A percentile compares a stretch with the other conserved stretches of the same genome.
Conservation (phyloP, 2,113 vertebrate genomes). For the Melanerpes formicivorus region DNA sequence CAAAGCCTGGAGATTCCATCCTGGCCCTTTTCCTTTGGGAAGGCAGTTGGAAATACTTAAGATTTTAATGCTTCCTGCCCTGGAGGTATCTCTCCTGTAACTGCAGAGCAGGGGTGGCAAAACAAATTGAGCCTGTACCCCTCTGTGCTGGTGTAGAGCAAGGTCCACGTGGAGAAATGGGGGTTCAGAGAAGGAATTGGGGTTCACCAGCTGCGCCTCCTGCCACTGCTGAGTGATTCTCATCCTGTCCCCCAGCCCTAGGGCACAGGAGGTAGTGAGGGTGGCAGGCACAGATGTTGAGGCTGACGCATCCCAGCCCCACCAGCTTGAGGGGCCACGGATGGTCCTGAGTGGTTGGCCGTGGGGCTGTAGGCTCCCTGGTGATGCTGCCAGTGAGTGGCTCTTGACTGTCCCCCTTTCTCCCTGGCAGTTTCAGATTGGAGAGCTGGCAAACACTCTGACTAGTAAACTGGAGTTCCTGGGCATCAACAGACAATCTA, state of each 20-base stretch:
- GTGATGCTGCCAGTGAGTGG: rapidly evolving
- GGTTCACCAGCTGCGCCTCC: background rate
- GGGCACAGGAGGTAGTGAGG: background rate
- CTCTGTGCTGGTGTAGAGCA: background rate
- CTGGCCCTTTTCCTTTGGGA: background rate
- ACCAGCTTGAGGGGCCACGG: rapidly evolving
- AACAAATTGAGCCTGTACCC: rapidly evolving
- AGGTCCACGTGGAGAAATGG: too few relatives aligned
- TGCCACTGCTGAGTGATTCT: rapidly evolving
- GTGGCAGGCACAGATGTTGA: background rate
- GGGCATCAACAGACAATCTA: slow-evolving; percentile 94
- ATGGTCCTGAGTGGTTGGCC: background rate
- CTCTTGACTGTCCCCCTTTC: slow-evolving; percentile 28
- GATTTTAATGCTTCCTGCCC: rapidly evolving
- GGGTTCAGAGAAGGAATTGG: background rate
- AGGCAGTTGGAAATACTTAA: background rate
- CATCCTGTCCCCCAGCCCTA: background rate
- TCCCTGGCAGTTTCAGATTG: slow-evolving; percentile 93
- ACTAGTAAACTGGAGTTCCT: slow-evolving; percentile 98
- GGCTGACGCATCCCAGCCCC: rapidly evolving
- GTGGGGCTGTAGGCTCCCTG: rapidly evolving
- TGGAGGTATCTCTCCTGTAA: rapidly evolving
- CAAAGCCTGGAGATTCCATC: background rate
- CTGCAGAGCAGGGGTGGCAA: rapidly evolving
- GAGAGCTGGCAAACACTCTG: slow-evolving; percentile 96